These are phyloP conservation scores for Aphodius sticticus DNA, from an alignment of 2,888 invertebrate species.

Conservation along the genomic window DNA sequence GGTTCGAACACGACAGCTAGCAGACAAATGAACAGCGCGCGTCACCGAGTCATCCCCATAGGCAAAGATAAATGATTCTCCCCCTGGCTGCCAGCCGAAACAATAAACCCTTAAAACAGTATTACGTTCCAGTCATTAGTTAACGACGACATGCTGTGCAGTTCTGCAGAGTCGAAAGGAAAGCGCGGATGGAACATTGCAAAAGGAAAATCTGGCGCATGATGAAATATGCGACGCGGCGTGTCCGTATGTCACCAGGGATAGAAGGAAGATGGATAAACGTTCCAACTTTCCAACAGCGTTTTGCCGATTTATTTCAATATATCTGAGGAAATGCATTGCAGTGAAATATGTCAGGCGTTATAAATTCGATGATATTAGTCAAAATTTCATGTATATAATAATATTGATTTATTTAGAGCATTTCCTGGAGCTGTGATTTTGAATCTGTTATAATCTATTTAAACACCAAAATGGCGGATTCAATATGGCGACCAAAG, in stretches of 20 bases:
- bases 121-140: not conserved
- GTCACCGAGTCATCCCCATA: not conserved
- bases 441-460: too few species aligned
- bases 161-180: not conserved
- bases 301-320: not conserved
- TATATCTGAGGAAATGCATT: not conserved
- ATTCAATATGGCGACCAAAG: too few species aligned
- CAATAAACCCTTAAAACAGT: not conserved
- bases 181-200: not conserved
- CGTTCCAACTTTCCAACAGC: not conserved
- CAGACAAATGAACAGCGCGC: slow-evolving; percentile 4
- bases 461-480: too few species aligned
- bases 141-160: not conserved
- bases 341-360: not conserved
- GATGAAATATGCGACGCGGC: not conserved
- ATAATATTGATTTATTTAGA: too few species aligned
- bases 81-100: not conserved
- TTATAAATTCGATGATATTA: not conserved
- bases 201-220: not conserved
- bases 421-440: too few species aligned
- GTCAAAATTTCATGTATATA: not conserved
- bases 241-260: not conserved
- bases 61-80: not conserved
- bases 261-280: not conserved
- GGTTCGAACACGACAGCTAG: not conserved